A percentile compares a stretch with the other conserved stretches of the same genome.
Evolutionary conservation across 2,888 invertebrate species (phyloP).

Genomic region (Thereva nobilitata): DNA sequence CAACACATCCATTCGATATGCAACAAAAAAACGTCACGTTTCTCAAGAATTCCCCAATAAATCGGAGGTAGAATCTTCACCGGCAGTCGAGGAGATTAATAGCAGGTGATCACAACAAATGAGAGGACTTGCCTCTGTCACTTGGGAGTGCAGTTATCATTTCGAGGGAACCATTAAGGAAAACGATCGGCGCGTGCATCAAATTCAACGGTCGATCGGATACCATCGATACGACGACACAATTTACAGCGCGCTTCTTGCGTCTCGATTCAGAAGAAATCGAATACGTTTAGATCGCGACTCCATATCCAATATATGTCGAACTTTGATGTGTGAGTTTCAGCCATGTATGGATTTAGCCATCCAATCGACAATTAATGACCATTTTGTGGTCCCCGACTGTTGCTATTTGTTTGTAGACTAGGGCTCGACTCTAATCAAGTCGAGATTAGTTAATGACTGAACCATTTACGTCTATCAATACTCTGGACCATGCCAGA

Average conservation of each 20-base stretch:
- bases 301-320: slow-evolving; percentile 2
- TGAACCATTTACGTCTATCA: slow-evolving; percentile 11
- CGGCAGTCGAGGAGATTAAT: too few relatives aligned
- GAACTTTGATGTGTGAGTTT: slow-evolving; percentile 9
- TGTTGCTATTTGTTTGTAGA: slow-evolving; percentile 28
- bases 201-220: slow-evolving; percentile 16
- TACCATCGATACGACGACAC: slow-evolving; percentile 27
- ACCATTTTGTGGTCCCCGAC: slow-evolving; percentile 7
- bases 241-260: slow-evolving; percentile 19
- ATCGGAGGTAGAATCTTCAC: too few relatives aligned
- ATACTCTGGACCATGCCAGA: slow-evolving; percentile 7
- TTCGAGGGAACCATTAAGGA: background rate
- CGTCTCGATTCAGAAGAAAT: slow-evolving; percentile 2
- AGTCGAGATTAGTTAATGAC: slow-evolving; percentile 31
- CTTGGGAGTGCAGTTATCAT: too few relatives aligned
- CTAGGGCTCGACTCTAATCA: slow-evolving; percentile 26
- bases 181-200: slow-evolving; percentile 24
- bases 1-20: too few relatives aligned
- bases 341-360: slow-evolving; percentile 17
- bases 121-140: too few relatives aligned
- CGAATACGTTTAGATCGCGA: slow-evolving; percentile 8
- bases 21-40: too few relatives aligned
- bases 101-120: too few relatives aligned
- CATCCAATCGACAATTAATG: slow-evolving; percentile 27
- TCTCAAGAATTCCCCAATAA: too few relatives aligned